Conservation (phyloP, 92 coral and sea anemone species). For the Actinernus sp. region DNA sequence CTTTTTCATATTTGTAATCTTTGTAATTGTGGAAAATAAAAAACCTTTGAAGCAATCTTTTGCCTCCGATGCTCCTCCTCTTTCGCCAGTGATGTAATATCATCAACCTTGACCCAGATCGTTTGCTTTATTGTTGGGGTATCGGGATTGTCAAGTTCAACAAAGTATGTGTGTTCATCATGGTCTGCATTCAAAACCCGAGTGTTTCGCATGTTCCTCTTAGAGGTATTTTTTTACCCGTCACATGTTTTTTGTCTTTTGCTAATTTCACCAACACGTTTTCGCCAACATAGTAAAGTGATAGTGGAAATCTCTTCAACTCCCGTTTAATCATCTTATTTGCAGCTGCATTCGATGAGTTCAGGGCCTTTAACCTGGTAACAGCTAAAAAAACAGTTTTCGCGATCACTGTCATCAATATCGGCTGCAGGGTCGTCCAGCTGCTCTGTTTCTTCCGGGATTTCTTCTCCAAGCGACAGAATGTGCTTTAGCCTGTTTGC, state of each 20-base stretch:
- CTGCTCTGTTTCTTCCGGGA: constrained; percentile 21
- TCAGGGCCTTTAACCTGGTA: constrained; percentile 28
- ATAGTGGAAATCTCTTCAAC: no score
- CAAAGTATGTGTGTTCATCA: no score
- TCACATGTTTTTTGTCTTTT: constrained; percentile 30
- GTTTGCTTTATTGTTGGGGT: no score
- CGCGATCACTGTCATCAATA: neutral
- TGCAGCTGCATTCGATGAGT: constrained; percentile 21
- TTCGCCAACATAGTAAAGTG: no score
- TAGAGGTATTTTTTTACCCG: no score
- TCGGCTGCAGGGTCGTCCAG: neutral
- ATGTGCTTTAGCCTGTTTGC: constrained; percentile 1
- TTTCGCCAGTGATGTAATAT: no score
- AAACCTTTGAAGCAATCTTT: no score
- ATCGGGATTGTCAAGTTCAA: no score
- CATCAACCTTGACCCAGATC: no score
- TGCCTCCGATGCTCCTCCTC: no score
- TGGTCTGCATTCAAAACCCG: constrained; percentile 18
- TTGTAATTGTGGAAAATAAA: no score
- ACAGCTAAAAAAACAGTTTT: neutral
- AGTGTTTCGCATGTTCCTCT: constrained; percentile 29
- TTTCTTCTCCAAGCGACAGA: constrained; percentile 12
- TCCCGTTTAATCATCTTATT: constrained; percentile 23
- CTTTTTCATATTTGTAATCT: no score
- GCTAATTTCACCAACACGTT: constrained; percentile 19